Conservation (phyloP, 2,888 invertebrate genomes). For the Leucozona laternaria region DNA sequence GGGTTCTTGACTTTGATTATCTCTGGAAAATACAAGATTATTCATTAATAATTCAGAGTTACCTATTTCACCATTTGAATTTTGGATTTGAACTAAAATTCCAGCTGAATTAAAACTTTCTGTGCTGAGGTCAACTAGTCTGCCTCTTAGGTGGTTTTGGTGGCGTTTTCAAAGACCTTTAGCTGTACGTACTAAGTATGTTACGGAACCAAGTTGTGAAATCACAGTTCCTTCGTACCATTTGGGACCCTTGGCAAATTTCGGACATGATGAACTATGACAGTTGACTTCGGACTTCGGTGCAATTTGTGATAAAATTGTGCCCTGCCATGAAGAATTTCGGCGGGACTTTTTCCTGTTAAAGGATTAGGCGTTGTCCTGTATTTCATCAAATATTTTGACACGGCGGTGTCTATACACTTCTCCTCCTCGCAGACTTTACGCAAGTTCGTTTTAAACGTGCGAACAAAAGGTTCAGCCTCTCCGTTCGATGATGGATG, state of each 20-base stretch:
- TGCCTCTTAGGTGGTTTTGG: conserved; percentile 2
- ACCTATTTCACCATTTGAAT: too few relatives aligned
- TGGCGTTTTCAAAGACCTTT: conserved; percentile 29
- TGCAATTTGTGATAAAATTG: conserved; percentile 32
- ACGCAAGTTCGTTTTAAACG: conserved; percentile 39
- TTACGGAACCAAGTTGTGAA: conserved; percentile 16
- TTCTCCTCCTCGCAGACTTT: conserved; percentile 30
- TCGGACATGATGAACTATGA: background rate
- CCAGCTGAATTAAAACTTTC: too few relatives aligned
- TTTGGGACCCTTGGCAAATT: conserved; percentile 15
- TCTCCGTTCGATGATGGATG: too few relatives aligned
- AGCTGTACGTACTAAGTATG: conserved; percentile 19
- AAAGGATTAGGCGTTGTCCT: too few relatives aligned
- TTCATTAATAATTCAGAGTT: too few relatives aligned
- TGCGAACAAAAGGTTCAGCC: too few relatives aligned
- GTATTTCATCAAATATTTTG: too few relatives aligned
- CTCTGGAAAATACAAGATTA: too few relatives aligned
- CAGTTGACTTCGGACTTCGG: conserved; percentile 13
- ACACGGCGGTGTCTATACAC: too few relatives aligned
- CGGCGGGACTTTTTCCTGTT: conserved; percentile 57
- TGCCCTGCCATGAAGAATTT: conserved; percentile 63
- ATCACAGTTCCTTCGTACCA: too few relatives aligned
- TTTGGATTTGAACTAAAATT: too few relatives aligned
- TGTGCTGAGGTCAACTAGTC: conserved; percentile 1
- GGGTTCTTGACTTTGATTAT: too few relatives aligned